Base-by-base conservation (phyloP, 2,113 vertebrate genomes). In the Nothoprocta pentlandii region DNA sequence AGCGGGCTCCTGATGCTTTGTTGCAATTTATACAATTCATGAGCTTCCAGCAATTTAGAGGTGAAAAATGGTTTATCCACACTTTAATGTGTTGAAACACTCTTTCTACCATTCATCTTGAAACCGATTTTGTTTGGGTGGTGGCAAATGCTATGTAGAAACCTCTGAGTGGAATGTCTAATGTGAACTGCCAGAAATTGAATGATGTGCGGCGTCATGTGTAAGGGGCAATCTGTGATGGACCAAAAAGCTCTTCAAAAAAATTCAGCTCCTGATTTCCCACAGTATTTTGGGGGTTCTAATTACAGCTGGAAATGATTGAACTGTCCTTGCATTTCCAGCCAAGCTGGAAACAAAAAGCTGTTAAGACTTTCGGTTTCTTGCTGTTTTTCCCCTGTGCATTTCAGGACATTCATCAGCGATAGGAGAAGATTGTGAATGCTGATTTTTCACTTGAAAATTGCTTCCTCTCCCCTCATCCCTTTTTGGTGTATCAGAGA, bases 41-140 rank as follows among this genome's bases (percentile, higher is more conserved):
- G 83, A 92, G 53, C 70, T 92, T 81, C 80, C 86, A 96, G 79
- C 58, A 88, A 92, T 95, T 95, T 94, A 87, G 80, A 92, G 86
- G 86, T 87, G 85, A 95, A 83, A 95, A 94, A 94, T 70, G 86
- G 70, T 92, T 95, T 95, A 92, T 89, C 90, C 85, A 95, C 94
- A 91, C 88, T 88, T 94, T 46, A 85, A 67, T 85, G 78, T 96
- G 87, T 89, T 77, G 51, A 92, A 91, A 85, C 68, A 75, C 34
- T 56, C 79, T 78, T 91, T 95, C 76, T 93, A 67, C 80, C 58
- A 84, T 93, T 95, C 90, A 73, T 88, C 88, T 92, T 71, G 53
- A 68, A 96, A 88, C 80, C 1, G 54, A 93, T 96, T 95, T 94
- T 94, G 59, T 78, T 92, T 93, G 88, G 69, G 86, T 86, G 41